Conservation (phyloP, 2,888 invertebrate genomes). For the Spisula solida region DNA sequence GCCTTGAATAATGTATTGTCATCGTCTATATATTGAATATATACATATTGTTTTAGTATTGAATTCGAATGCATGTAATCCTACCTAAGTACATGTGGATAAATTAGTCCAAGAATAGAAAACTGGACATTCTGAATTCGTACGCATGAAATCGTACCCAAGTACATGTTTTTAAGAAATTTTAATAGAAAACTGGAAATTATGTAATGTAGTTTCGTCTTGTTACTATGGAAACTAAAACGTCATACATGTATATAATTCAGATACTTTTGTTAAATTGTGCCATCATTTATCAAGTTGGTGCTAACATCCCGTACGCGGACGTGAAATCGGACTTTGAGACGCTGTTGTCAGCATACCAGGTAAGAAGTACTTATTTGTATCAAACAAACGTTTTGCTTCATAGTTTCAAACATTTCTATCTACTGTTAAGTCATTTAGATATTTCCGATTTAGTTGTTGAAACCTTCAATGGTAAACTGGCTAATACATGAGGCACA, state of each 20-base stretch:
- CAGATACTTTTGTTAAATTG: not conserved
- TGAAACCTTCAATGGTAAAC: too few species aligned
- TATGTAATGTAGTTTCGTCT: not conserved
- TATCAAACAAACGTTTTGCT: not conserved
- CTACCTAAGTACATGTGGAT: not conserved
- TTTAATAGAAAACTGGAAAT: not conserved
- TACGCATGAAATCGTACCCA: not conserved
- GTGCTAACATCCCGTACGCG: not conserved
- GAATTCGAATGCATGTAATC: not conserved
- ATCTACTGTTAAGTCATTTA: too few species aligned
- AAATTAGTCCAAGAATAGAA: not conserved
- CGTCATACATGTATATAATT: not conserved
- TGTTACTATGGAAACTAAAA: not conserved
- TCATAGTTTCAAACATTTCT: too few species aligned
- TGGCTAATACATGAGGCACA: too few species aligned
- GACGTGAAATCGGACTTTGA: constrained; percentile 32
- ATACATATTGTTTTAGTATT: not conserved
- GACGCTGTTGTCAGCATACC: constrained; percentile 12
- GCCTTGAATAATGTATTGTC: not conserved
- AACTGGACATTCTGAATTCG: not conserved
- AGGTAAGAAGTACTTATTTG: constrained; percentile 20
- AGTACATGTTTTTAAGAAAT: not conserved
- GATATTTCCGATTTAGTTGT: too few species aligned
- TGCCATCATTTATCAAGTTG: not conserved
- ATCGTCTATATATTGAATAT: not conserved